Base-by-base conservation (phyloP, 2,888 invertebrate genomes). In the Euphydryas editha region DNA sequence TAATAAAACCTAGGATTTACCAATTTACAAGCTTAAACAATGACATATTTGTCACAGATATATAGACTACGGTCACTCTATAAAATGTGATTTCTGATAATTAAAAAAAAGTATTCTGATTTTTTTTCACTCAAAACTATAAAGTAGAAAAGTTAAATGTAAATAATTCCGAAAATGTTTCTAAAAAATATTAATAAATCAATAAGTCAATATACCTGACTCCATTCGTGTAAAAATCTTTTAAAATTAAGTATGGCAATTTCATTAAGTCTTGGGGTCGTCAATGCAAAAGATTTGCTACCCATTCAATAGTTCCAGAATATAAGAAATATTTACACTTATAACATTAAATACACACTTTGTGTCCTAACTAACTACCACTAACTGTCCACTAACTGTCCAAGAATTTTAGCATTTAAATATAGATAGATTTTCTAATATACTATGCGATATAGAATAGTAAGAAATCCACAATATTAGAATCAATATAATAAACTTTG, bases 161-260 rank as follows among this genome's bases (percentile, higher is more conserved):
- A 49, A 49, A 13, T 21, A 24, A 11, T 47, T 20, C 6, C 42
- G 11, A 11, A 39, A 13, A 49, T 21, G 21, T 49, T 13, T 49
- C 10, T 47, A 47, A 20, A 21, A 8, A 46, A 17, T 18, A 46
- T 17, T 17, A 46, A 18, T 47, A 20, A 20, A 47, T 5, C 13
- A 11, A 20, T 20, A 20, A 20, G 13, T 47, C 7, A 20, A 11
- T 13, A 47, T 13, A 20, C 18, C 18, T 47, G n/a, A 54, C 30
- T 30, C 15, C 21, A 21, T 49, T 49, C 15, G 21, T 21, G 21
- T 49, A 49, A 13, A 13, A 49, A 15, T 47, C 21, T 11, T 10
- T 49, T 49, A 21, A 49, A 54, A 54, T 36, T 30, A 30, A 54
- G 8, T 54, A 54, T 54, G 54, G 54, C 54, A 54, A 17, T 54